A percentile compares a stretch with the other conserved stretches of the same genome.
These are phyloP conservation scores for Rynchops niger DNA, from an alignment of 2,113 vertebrate genomes.

Conservation along the genomic window DNA sequence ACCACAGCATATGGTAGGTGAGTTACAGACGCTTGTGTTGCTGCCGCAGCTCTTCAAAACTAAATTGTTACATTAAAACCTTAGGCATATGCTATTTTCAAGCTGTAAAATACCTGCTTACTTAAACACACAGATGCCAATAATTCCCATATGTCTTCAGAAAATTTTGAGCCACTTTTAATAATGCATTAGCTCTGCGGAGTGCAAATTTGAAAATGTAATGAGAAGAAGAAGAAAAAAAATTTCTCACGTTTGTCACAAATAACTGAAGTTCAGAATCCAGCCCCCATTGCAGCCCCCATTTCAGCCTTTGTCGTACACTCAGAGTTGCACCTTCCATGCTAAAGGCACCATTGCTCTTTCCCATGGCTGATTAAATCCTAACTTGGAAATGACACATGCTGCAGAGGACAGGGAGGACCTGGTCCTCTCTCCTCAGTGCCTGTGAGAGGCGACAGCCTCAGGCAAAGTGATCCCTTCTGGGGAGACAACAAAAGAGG, in stretches of 20 bases:
- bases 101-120: conserved; percentile 63
- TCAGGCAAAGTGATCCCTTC: background rate
- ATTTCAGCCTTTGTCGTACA: background rate
- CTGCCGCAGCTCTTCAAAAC: conserved; percentile 38
- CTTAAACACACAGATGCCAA: conserved; percentile 62
- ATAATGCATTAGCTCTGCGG: conserved; percentile 17
- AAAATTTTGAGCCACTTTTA: conserved; percentile 38
- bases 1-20: conserved; percentile 54
- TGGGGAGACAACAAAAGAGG: background rate
- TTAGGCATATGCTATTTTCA: conserved; percentile 57
- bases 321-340: background rate
- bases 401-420: background rate
- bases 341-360: background rate
- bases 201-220: conserved; percentile 29
- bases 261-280: background rate
- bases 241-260: background rate
- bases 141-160: conserved; percentile 47
- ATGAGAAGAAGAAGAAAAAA: background rate
- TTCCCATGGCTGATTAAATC: background rate
- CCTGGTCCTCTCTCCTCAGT: background rate
- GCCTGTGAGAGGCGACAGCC: background rate
- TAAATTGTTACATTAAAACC: conserved; percentile 56
- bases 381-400: background rate
- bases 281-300: background rate
- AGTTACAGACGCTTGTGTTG: conserved; percentile 36